Evolutionary conservation across 2,797 vertebrate species (phyloP).

Genomic region (Merluccius polli): DNA sequence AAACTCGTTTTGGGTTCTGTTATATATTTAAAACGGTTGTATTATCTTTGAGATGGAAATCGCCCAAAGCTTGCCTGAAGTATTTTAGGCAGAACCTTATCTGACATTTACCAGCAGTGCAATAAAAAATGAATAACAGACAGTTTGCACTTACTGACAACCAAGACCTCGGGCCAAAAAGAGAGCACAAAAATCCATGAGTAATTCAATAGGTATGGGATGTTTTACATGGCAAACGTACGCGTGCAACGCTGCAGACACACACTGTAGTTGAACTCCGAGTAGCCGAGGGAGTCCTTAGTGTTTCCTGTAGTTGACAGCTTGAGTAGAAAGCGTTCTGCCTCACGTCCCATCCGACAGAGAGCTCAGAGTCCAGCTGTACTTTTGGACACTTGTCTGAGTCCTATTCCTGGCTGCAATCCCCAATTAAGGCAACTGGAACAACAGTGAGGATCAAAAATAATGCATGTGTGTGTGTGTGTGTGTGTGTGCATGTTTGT

Average conservation of each 20-base stretch:
- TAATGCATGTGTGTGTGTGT: constrained; percentile 32
- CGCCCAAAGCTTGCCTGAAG: neutral
- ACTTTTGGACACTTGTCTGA: constrained; percentile 52
- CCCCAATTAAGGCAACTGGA: constrained; percentile 71
- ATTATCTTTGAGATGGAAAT: neutral
- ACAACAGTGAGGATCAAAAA: constrained; percentile 59
- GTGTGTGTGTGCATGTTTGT: constrained; percentile 8
- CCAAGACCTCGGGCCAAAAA: constrained; percentile 9
- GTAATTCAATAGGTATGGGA: constrained; percentile 31
- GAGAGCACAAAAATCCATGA: neutral
- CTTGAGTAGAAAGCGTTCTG: constrained; percentile 14
- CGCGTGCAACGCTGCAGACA: constrained; percentile 8
- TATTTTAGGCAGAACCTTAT: neutral
- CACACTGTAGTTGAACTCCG: neutral
- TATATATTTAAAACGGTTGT: neutral
- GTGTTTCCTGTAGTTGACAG: constrained; percentile 17
- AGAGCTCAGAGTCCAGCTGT: constrained; percentile 40
- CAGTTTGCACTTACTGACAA: constrained; percentile 8
- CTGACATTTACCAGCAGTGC: constrained; percentile 1
- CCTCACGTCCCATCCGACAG: constrained; percentile 36
- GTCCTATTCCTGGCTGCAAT: constrained; percentile 52
- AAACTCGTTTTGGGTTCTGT: neutral
- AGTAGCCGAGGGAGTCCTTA: constrained; percentile 8
- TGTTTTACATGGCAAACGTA: constrained; percentile 3
- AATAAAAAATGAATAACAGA: constrained; percentile 4